Base-by-base conservation (phyloP, 2,888 invertebrate genomes). In the Ramazzottius varieornatus region DNA sequence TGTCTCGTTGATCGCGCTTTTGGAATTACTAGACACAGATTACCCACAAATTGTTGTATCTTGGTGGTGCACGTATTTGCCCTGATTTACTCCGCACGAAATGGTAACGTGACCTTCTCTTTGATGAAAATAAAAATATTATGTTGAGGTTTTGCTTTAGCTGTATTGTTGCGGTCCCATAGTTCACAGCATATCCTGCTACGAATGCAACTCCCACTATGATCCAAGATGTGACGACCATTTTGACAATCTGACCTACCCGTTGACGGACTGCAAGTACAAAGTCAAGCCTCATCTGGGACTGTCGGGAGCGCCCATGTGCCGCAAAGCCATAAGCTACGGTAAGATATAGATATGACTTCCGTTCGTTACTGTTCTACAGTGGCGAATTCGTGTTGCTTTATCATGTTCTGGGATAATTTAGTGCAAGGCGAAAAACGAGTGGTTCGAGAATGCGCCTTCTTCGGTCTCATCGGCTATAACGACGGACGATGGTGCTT, bases 161-260 rank as follows among this genome's bases (percentile, higher is more conserved):
- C n/a, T n/a, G n/a, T n/a, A n/a, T n/a, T n/a, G n/a, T n/a, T n/a
- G n/a, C n/a, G n/a, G n/a, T n/a, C n/a, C n/a, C n/a, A n/a, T n/a
- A n/a, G n/a, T n/a, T n/a, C n/a, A n/a, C n/a, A n/a, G 40, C 46
- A 71, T 75, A 65, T 71, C 72, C 66, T 92, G 92, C 76, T 91
- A 88, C 74, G 84, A 88, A 72, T 92, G 91, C 77, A 92, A 91
- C 79, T 91, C 91, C 67, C 85, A 83, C 68, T 88, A 83, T 73
- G 89, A 91, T 76, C 86, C 86, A 46, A 83, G 88, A 70, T 92
- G 92, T 72, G 89, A 85, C 0, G 87, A 88, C 73, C 85, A 87
- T 65, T 91, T 92, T 74, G 84, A 88, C 73, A 81, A 86, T 32
- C 87, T 84, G 76, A 85, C 86, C 65, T 82, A 90, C 71, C 89